Percentiles rank a stretch among this genome's conserved stretches.
phyloP scores from a whole-genome alignment of 2,797 vertebrate species.

The Helostoma temminkii region DNA sequence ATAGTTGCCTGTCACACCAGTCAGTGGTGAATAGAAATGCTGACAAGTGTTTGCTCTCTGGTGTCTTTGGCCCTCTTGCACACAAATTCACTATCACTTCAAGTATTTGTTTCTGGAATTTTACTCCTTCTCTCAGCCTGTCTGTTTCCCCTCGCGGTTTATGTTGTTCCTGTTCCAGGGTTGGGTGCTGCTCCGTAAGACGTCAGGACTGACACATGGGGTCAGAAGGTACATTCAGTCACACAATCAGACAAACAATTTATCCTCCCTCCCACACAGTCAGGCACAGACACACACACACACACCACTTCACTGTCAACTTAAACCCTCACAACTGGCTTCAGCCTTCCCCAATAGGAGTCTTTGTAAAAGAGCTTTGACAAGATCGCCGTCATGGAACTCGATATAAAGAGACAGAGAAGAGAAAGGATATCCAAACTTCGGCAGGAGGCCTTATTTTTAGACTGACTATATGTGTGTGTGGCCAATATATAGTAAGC shows the following conservation, averaged over 20 bases:
- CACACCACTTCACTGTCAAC: conserved; percentile 51
- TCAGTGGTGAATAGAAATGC: conserved; percentile 43
- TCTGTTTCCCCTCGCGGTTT: conserved; percentile 13
- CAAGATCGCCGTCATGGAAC: conserved; percentile 80
- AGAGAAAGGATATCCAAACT: conserved; percentile 74
- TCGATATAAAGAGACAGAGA: conserved; percentile 80
- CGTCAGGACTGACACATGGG: conserved; percentile 33
- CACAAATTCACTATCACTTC: conserved; percentile 24
- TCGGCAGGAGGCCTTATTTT: conserved; percentile 41
- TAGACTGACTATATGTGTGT: conserved; percentile 23
- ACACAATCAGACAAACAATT: conserved; percentile 47
- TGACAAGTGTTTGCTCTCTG: conserved; percentile 60
- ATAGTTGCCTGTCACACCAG: conserved; percentile 58
- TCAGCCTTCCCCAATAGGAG: conserved; percentile 42
- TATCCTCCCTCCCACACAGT: conserved; percentile 27
- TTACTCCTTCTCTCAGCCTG: conserved; percentile 19
- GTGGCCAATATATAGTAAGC: conserved; percentile 41
- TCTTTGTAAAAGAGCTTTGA: conserved; percentile 75
- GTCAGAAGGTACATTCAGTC: conserved; percentile 64
- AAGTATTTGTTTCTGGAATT: conserved; percentile 12
- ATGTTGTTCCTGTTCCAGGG: conserved; percentile 6
- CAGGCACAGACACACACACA: conserved; percentile 37
- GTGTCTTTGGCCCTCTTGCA: conserved; percentile 24
- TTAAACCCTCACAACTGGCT: conserved; percentile 56
- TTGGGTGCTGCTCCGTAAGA: conserved; percentile 25